Conservation (phyloP, 2,888 invertebrate genomes). For the Coelogynopora nodosa region DNA sequence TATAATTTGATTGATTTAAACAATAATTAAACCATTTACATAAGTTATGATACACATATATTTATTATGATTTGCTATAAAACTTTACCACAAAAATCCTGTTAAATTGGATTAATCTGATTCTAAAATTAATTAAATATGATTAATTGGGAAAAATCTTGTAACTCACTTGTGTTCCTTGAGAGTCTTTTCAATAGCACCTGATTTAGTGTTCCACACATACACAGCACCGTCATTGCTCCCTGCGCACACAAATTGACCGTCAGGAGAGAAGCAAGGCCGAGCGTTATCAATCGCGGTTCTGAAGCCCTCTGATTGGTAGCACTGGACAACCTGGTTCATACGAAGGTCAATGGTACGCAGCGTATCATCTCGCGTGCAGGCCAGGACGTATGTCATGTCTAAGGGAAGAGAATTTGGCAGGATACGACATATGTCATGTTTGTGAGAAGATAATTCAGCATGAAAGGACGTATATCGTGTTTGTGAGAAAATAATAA, state of each 20-base stretch:
- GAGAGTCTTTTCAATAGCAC: conserved; percentile 66
- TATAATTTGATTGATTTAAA: too few species aligned
- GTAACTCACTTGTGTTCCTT: conserved; percentile 51
- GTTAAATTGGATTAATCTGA: too few species aligned
- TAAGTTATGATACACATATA: too few species aligned
- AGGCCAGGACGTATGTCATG: conserved; percentile 72
- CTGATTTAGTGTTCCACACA: conserved; percentile 80
- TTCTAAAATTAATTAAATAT: too few species aligned
- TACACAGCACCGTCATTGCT: conserved; percentile 84
- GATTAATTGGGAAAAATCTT: too few species aligned
- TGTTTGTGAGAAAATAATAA: too few species aligned
- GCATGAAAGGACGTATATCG: conserved; percentile 59
- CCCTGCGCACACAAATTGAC: conserved; percentile 81
- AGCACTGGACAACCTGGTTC: conserved; percentile 83
- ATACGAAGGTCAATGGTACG: conserved; percentile 88
- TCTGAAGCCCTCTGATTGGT: conserved; percentile 89
- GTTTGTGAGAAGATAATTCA: conserved; percentile 48
- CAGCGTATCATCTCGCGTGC: conserved; percentile 89
- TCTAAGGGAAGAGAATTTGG: background rate
- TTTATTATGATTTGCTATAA: too few species aligned
- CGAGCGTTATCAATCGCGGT: conserved; percentile 77
- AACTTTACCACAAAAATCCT: too few species aligned
- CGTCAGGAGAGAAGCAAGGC: conserved; percentile 69
- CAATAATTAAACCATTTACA: too few species aligned
- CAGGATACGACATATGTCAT: background rate